Evolutionary conservation across 1,140 invertebrate genomes (phyloP), one percentile per base, ranked within the genome.

Genomic region (Mya arenaria): DNA sequence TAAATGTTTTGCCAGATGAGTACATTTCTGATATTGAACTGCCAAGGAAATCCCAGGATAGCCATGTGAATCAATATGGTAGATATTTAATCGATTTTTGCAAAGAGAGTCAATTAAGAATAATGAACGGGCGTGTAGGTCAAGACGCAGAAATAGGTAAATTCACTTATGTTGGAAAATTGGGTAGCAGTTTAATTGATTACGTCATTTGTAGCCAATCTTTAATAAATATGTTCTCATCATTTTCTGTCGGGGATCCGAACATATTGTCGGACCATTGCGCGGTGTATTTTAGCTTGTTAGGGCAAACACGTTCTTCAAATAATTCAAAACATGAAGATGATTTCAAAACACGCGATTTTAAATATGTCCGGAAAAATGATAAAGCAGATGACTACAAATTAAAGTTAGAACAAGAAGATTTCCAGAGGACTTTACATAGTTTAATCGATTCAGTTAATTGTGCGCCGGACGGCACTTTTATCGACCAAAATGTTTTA

Each of bases 81-180:
- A 10, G 34, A 19, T 34, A 37, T 65, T 19, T 65, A 8, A 65
- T 37, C 23, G 62, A 65, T 65, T 37, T 37, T 37, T 6, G 13
- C n/a, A n/a, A 28, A 19, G 32, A 65, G 23, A 34, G 32, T 37
- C 8, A 23, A 3, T 65, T 65, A 37, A 36, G 62, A 8, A 65
- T 39, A 3, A 37, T 37, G 30, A 65, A 65, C 23, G 30, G 62
- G 1, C 62, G 62, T 4, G 62, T 65, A 37, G 8, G 62, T 36
- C 36, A 37, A n/a, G 62, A 65, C 32, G 2, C 62, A n/a, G n/a
- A n/a, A n/a, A n/a, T n/a, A 65, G 62, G 62, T 6, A 34, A 65
- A 37, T 65, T n/a, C 25, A 65, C 62, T 19, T 65, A 65, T 65
- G 23, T 65, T 3, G 19, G 62, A 3, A 10, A 65, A 3, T 3